These are phyloP conservation scores for Phengaris alcon DNA, from an alignment of 2,888 invertebrate species.

Conservation along the genomic window DNA sequence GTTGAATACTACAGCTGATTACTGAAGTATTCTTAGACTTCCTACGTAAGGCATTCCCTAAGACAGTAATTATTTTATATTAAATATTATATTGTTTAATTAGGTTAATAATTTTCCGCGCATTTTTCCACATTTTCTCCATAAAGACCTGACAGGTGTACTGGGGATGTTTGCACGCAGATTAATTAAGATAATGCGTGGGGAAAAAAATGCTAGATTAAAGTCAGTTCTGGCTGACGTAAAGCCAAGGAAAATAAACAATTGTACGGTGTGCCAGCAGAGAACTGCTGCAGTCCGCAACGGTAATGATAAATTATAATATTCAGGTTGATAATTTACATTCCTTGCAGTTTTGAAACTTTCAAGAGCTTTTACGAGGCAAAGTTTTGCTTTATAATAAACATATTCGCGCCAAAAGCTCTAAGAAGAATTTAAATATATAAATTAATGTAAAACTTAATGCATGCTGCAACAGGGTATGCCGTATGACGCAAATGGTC, in stretches of 20 bases:
- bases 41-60: not conserved
- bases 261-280: not conserved
- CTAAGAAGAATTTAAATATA: not conserved
- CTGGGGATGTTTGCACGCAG: constrained; percentile 8
- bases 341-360: not conserved
- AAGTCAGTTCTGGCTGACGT: constrained; percentile 15
- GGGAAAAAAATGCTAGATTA: constrained; percentile 18
- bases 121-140: not conserved
- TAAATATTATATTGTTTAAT: not conserved
- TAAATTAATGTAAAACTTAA: not conserved
- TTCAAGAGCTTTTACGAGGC: not conserved
- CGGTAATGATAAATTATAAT: constrained; percentile 7
- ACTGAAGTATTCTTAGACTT: not conserved
- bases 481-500: not conserved
- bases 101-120: not conserved
- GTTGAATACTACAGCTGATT: not conserved
- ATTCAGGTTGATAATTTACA: constrained; percentile 1
- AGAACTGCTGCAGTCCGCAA: constrained; percentile 12
- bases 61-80: not conserved
- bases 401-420: constrained; percentile 2
- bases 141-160: constrained; percentile 12
- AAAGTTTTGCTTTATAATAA: not conserved
- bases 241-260: constrained; percentile 16
- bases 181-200: constrained; percentile 21
- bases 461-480: not conserved